These are phyloP conservation scores for Chaitophorus viminalis DNA, from an alignment of 2,888 invertebrate species.

Conservation along the genomic window DNA sequence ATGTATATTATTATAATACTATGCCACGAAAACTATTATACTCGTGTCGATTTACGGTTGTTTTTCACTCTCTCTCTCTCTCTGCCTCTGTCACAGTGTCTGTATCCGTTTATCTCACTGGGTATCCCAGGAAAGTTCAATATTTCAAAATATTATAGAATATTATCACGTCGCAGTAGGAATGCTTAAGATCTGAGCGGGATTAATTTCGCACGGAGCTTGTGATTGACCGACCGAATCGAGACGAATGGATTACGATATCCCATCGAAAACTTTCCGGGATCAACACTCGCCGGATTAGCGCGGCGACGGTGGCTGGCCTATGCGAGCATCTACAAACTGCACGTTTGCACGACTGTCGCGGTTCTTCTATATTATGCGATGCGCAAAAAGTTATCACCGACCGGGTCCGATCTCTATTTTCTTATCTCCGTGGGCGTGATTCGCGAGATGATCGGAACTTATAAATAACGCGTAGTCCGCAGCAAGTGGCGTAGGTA, in stretches of 20 bases:
- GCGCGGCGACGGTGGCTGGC: background rate
- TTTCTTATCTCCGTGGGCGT: background rate
- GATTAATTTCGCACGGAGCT: constrained; percentile 31
- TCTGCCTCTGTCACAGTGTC: too few relatives aligned
- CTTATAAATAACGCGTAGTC: too few relatives aligned
- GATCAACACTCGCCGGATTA: background rate
- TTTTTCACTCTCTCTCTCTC: background rate
- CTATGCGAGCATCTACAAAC: background rate
- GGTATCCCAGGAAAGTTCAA: too few relatives aligned
- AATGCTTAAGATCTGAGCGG: constrained; percentile 38
- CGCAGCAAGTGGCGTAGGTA: too few relatives aligned
- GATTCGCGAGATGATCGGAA: background rate
- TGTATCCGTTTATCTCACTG: too few relatives aligned
- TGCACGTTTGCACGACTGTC: background rate
- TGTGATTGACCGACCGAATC: constrained; percentile 24
- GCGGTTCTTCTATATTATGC: too few relatives aligned
- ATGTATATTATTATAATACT: too few relatives aligned
- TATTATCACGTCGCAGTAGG: too few relatives aligned
- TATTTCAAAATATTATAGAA: too few relatives aligned
- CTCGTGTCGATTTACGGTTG: background rate
- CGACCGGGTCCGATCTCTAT: background rate
- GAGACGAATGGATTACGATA: constrained; percentile 36
- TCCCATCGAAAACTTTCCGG: constrained; percentile 45
- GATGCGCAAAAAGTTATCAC: too few relatives aligned
- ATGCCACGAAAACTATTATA: too few relatives aligned